Evolutionary conservation across 2,888 invertebrate species (phyloP).

Genomic region (Hirtodrosophila alboralis): DNA sequence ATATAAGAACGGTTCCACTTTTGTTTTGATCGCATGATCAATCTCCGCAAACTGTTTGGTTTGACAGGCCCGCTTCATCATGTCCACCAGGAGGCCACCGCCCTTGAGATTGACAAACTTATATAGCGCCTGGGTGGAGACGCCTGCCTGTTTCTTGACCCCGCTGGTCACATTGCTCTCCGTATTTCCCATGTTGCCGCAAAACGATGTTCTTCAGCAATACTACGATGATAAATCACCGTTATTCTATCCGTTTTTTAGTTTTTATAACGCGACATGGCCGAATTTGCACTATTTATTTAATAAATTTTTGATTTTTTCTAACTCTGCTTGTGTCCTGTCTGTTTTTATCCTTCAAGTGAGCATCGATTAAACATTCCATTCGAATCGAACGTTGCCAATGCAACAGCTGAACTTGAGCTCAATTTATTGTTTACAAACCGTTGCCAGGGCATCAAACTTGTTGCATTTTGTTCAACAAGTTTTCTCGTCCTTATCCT

Average conservation of each 20-base stretch:
- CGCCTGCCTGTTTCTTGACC: conserved; percentile 97
- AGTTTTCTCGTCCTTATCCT: conserved; percentile 22
- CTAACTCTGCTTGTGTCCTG: conserved; percentile 24
- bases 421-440: conserved; percentile 58
- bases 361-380: conserved; percentile 68
- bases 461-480: conserved; percentile 57
- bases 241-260: conserved; percentile 2
- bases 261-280: conserved; percentile 63
- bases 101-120: conserved; percentile 96
- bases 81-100: conserved; percentile 95
- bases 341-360: conserved; percentile 55
- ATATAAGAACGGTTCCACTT: conserved; percentile 96
- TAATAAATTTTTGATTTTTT: conserved; percentile 16
- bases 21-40: conserved; percentile 95
- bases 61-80: conserved; percentile 95
- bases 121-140: conserved; percentile 92
- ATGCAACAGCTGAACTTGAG: conserved; percentile 77
- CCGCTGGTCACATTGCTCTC: conserved; percentile 96
- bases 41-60: conserved; percentile 96
- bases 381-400: conserved; percentile 56
- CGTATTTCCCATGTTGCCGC: conserved; percentile 89
- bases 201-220: background rate
- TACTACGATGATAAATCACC: conserved; percentile 11
- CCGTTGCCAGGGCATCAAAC: conserved; percentile 64
- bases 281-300: conserved; percentile 26